Evolutionary conservation across 2,797 vertebrate species (phyloP).

Genomic region (Geotrypetes seraphini): DNA sequence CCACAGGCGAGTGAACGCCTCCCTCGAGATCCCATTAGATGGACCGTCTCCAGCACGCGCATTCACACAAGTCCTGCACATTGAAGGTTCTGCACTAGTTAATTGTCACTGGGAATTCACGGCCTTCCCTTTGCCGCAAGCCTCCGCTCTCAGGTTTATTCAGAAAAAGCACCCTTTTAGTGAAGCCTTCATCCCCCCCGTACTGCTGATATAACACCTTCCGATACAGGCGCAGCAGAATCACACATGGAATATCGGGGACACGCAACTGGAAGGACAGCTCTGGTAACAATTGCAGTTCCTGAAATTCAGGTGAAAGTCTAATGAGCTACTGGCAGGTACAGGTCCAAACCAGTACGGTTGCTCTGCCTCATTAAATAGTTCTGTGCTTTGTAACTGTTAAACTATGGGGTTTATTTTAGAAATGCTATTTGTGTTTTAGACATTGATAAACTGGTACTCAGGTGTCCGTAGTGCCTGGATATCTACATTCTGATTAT

Average conservation of each 20-base stretch:
- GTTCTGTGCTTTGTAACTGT: too few relatives aligned
- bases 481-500: too few relatives aligned
- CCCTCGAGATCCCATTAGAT: constrained; percentile 33
- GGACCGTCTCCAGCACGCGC: constrained; percentile 8
- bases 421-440: too few relatives aligned
- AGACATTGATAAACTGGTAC: too few relatives aligned
- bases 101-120: constrained; percentile 13
- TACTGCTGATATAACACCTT: not conserved
- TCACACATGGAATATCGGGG: not conserved
- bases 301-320: too few relatives aligned
- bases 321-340: too few relatives aligned
- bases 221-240: not conserved
- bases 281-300: too few relatives aligned
- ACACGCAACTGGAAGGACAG: rapidly evolving
- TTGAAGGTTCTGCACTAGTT: constrained; percentile 12
- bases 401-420: too few relatives aligned
- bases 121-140: not conserved
- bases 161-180: constrained; percentile 4
- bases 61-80: constrained; percentile 6
- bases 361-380: too few relatives aligned
- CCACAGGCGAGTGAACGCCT: constrained; percentile 14
- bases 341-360: too few relatives aligned
- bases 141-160: constrained; percentile 8
- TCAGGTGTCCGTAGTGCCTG: too few relatives aligned
- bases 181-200: not conserved